Base-by-base conservation (phyloP, 2,888 invertebrate genomes). In the Ariolimax columbianus region DNA sequence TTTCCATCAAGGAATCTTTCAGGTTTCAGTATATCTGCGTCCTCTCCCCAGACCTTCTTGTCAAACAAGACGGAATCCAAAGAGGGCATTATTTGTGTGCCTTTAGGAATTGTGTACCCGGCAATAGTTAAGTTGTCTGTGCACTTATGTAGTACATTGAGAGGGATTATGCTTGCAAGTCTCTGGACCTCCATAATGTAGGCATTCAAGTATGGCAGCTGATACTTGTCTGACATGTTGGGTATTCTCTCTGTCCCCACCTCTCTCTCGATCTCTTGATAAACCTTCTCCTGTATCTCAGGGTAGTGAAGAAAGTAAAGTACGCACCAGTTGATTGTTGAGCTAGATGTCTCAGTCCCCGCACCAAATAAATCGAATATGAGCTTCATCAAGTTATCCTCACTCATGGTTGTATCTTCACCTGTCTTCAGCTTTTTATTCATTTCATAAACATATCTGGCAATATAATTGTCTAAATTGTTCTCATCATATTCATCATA, bases 301-400 rank as follows among this genome's bases (percentile, higher is more conserved):
- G 96, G 96, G 92, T 97, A 96, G 77, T 96, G 95, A 9, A 97
- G 97, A 92, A 98, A 95, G 91, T 97, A 95, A 88, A 96, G 96
- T 4, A 98, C 95, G 86, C 97, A 96, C 95, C 97, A 98, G 92
- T 97, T 97, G 87, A 97, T 96, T 0, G 97, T 97, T n/a, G 97
- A 96, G 26, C 97, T 96, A 0, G 96, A 96, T 0, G 97, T 97
- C 91, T 97, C 97, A 92, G 89, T 89, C n/a, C 91, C 92, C n/a
- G 92, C 91, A 17, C 86, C 82, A 75, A 91, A 89, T 2, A 91
- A 85, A 68, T 91, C 91, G 17, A 77, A 73, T 7, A 89, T 75
- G 0, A 83, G 38, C 23, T 55, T 81, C n/a, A n/a, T 55, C 9
- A 81, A n/a, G 38, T 72, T 72, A 3, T 51, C 55, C 2, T 51